These are phyloP conservation scores for Clarias pachynema DNA, from an alignment of 2,797 vertebrate species.

Conservation along the genomic window DNA sequence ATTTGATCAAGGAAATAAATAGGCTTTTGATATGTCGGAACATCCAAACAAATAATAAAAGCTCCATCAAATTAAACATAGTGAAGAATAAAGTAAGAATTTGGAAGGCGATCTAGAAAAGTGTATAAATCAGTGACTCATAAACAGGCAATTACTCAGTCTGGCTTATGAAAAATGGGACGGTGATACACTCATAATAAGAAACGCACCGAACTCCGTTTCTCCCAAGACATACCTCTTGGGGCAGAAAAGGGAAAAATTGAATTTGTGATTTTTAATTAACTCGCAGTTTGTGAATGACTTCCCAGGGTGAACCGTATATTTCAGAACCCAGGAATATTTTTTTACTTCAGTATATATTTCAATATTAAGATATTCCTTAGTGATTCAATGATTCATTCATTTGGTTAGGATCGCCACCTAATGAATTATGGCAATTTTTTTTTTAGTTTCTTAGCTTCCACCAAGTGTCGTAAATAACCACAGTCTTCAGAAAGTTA, in stretches of 20 bases:
- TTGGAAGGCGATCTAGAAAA: background rate
- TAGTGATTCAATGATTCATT: background rate
- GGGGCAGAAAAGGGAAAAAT: background rate
- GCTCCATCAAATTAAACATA: background rate
- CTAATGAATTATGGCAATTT: background rate
- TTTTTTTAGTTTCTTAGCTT: background rate
- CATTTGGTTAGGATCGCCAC: background rate
- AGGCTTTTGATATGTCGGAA: background rate
- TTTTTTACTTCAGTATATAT: background rate
- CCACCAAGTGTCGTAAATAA: background rate
- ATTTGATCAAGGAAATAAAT: background rate
- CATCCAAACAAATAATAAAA: background rate
- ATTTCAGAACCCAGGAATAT: background rate
- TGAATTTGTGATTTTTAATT: background rate
- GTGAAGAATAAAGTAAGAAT: background rate
- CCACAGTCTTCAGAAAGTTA: background rate
- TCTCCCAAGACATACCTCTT: background rate
- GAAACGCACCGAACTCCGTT: background rate
- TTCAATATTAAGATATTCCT: background rate
- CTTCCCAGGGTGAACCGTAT: background rate
- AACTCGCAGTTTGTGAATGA: background rate
- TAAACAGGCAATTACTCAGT: background rate
- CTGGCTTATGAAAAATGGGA: background rate
- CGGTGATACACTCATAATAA: background rate
- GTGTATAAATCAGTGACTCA: too few relatives aligned